These are phyloP conservation scores for Arremon brunneinucha DNA, from an alignment of 2,797 vertebrate species.

Conservation along the genomic window DNA sequence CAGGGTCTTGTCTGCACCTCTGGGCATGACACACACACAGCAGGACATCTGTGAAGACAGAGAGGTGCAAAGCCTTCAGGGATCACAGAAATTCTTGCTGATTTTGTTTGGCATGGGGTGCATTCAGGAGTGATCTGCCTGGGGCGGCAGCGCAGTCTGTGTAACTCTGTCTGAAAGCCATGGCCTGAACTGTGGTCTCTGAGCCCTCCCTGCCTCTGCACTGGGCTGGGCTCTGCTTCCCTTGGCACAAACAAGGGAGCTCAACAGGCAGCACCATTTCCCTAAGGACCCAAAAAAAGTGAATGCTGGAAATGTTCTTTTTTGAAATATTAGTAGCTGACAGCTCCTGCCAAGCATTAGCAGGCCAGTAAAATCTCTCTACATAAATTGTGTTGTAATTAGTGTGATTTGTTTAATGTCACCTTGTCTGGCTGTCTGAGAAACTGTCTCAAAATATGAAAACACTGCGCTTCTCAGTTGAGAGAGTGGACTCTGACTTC, in stretches of 20 bases:
- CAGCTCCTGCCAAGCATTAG: slow-evolving; percentile 34
- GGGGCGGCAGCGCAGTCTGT: rapidly evolving
- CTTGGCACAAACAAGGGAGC: background rate
- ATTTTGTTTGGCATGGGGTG: background rate
- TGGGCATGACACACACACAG: background rate
- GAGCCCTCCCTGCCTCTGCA: background rate
- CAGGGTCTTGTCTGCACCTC: background rate
- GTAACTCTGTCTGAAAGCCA: background rate
- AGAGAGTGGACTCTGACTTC: background rate
- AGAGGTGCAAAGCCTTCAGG: background rate
- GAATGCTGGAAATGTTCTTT: background rate
- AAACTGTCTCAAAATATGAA: slow-evolving; percentile 42
- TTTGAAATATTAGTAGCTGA: slow-evolving; percentile 24
- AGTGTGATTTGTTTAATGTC: slow-evolving; percentile 52
- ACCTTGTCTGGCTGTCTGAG: slow-evolving; percentile 54
- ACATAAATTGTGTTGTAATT: slow-evolving; percentile 58
- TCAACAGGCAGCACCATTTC: background rate
- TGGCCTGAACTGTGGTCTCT: background rate
- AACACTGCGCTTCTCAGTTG: background rate
- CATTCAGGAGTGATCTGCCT: background rate
- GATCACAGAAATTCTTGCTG: background rate
- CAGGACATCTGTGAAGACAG: background rate
- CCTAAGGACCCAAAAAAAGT: background rate
- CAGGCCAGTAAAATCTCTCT: slow-evolving; percentile 28
- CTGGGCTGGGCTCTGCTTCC: background rate